Evolutionary conservation across 2,113 vertebrate species (phyloP).

Genomic region (Melanocharis versteri): DNA sequence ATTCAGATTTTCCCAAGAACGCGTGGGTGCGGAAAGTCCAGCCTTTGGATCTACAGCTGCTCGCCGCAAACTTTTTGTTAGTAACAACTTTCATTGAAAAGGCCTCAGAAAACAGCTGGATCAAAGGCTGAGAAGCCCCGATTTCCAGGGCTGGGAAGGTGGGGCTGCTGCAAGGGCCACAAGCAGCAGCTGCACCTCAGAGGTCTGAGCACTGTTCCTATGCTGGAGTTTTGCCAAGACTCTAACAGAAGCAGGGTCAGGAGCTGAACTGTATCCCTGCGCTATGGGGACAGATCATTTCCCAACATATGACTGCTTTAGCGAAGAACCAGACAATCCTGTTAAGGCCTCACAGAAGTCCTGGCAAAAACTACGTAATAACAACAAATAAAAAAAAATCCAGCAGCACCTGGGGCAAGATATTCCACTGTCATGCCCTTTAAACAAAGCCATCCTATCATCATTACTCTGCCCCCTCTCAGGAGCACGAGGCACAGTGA

Average conservation of each 20-base stretch:
- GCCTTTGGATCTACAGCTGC: not conserved
- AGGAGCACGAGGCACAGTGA: not conserved
- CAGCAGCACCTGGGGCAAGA: not conserved
- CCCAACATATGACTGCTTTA: not conserved
- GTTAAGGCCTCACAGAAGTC: not conserved
- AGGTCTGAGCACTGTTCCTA: not conserved
- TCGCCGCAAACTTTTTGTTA: not conserved
- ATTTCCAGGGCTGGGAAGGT: not conserved
- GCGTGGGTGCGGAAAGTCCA: not conserved
- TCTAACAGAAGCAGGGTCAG: not conserved
- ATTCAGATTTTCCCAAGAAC: not conserved
- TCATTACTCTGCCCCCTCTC: not conserved
- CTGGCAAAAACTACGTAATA: not conserved
- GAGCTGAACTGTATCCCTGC: not conserved
- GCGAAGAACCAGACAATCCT: not conserved
- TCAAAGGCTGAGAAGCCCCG: not conserved
- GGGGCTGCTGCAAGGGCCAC: not conserved
- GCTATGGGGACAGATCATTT: not conserved
- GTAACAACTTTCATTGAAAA: not conserved
- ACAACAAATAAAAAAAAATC: not conserved
- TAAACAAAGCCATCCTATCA: slow-evolving; percentile 15
- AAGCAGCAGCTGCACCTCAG: not conserved
- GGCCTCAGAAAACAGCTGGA: not conserved
- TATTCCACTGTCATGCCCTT: not conserved
- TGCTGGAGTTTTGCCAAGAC: not conserved